These are phyloP conservation scores for Geotrypetes seraphini DNA, from an alignment of 2,797 vertebrate species.

Conservation along the genomic window DNA sequence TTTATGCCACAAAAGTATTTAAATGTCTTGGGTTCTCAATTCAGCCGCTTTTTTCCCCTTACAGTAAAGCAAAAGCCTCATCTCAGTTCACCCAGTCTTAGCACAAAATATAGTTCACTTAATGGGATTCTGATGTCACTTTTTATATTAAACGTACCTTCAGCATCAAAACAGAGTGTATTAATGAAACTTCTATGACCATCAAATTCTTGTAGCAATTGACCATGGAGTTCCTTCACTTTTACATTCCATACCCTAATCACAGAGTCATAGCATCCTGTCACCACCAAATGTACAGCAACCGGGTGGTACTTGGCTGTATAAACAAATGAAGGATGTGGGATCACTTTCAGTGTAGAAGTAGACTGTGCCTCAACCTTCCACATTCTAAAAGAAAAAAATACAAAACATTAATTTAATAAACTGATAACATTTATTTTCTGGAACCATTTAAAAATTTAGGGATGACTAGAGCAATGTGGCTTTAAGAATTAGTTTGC, in stretches of 20 bases:
- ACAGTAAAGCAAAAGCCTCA: no score
- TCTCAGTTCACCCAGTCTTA: no score
- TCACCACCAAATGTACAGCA: slow-evolving; percentile 69
- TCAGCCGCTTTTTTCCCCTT: no score
- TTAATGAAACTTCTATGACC: slow-evolving; percentile 86
- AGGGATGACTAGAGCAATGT: no score
- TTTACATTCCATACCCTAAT: slow-evolving; percentile 82
- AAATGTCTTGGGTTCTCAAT: no score
- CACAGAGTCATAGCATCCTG: slow-evolving; percentile 80
- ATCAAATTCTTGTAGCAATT: slow-evolving; percentile 80
- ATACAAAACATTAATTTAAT: neutral
- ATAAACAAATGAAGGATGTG: slow-evolving; percentile 91
- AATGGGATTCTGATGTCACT: no score
- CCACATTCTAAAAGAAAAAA: slow-evolving; percentile 69
- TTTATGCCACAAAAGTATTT: no score
- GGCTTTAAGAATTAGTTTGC: no score
- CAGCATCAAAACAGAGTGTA: slow-evolving; percentile 79
- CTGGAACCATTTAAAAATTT: no score
- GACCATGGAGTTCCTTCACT: slow-evolving; percentile 64
- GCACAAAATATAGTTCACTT: no score
- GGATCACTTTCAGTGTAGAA: slow-evolving; percentile 76
- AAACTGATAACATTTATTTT: no score
- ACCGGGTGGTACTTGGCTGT: slow-evolving; percentile 79
- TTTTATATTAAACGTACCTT: slow-evolving; percentile 79
- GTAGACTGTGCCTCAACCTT: slow-evolving; percentile 61